A percentile compares a stretch with the other conserved stretches of the same genome.
Conservation (phyloP, 1,140 invertebrate species). For the Drosophila tristis region DNA sequence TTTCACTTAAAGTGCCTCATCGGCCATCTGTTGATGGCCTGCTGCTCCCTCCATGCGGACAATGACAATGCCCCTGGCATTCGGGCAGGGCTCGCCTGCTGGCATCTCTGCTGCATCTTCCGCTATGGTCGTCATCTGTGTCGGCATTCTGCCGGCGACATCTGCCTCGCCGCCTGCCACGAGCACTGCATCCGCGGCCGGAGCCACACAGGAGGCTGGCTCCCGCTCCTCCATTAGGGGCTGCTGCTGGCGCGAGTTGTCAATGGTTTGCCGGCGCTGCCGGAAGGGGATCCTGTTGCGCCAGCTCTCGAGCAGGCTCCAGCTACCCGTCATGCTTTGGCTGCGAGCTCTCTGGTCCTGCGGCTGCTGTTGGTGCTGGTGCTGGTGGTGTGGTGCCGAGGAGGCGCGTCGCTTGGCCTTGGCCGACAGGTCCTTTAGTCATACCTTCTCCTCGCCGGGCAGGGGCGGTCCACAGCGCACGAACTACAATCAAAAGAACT, state of each 20-base stretch:
- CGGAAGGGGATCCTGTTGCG: slow-evolving; percentile 74
- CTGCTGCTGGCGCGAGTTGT: slow-evolving; percentile 74
- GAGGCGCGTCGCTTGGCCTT: slow-evolving; percentile 73
- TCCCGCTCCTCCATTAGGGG: slow-evolving; percentile 80
- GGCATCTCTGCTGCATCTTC: slow-evolving; percentile 55
- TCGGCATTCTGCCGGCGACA: slow-evolving; percentile 25
- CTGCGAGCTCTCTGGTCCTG: slow-evolving; percentile 53
- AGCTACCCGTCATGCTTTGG: slow-evolving; percentile 53
- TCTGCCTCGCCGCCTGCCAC: slow-evolving; percentile 1
- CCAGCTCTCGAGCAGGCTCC: slow-evolving; percentile 57
- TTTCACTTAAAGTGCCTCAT: slow-evolving; percentile 72
- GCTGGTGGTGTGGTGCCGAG: slow-evolving; percentile 57
- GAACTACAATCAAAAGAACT: slow-evolving; percentile 84
- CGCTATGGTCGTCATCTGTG: slow-evolving; percentile 68
- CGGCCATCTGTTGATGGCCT: slow-evolving; percentile 61
- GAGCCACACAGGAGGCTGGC: slow-evolving; percentile 11
- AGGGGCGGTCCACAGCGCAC: slow-evolving; percentile 83
- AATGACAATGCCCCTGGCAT: slow-evolving; percentile 52
- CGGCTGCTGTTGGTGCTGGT: slow-evolving; percentile 26
- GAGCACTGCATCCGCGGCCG: not conserved
- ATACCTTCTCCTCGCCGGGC: slow-evolving; percentile 84
- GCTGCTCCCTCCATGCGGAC: slow-evolving; percentile 62
- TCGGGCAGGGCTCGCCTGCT: slow-evolving; percentile 17
- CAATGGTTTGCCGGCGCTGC: slow-evolving; percentile 66
- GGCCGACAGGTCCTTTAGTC: slow-evolving; percentile 83